phyloP scores from a whole-genome alignment of 2,797 vertebrate species.

The Anabacerthia variegaticeps region DNA sequence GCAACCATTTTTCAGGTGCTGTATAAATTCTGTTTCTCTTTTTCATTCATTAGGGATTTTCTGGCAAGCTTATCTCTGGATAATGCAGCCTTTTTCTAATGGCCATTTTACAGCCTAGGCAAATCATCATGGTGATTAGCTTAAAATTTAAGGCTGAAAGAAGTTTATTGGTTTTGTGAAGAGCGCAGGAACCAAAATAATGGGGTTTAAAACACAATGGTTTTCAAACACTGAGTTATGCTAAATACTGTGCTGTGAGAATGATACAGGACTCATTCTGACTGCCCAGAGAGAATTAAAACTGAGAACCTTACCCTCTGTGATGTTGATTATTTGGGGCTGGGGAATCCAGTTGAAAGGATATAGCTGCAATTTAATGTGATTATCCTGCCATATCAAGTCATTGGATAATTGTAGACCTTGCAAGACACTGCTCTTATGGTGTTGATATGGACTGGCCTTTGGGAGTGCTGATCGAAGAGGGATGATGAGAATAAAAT shows the following conservation, averaged over 20 bases:
- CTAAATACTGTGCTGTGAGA: not conserved
- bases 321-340: slow-evolving; percentile 42
- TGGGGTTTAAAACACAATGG: not conserved
- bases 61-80: not conserved
- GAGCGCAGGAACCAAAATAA: not conserved
- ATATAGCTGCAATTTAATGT: slow-evolving; percentile 40
- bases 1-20: not conserved
- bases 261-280: not conserved
- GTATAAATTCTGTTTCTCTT: not conserved
- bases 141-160: not conserved
- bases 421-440: slow-evolving; percentile 5
- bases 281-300: not conserved
- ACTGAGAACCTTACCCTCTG: not conserved
- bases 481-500: slow-evolving; percentile 27
- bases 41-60: not conserved
- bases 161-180: not conserved
- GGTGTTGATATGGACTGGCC: slow-evolving; percentile 5
- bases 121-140: not conserved
- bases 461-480: slow-evolving; percentile 36
- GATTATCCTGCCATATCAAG: slow-evolving; percentile 38
- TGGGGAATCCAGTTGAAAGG: slow-evolving; percentile 45
- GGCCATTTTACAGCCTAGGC: not conserved
- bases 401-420: slow-evolving; percentile 39
- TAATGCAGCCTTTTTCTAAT: not conserved
- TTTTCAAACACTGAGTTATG: not conserved